phyloP scores from a whole-genome alignment of 2,888 invertebrate genomes.

The Sepioteuthis lessoniana region DNA sequence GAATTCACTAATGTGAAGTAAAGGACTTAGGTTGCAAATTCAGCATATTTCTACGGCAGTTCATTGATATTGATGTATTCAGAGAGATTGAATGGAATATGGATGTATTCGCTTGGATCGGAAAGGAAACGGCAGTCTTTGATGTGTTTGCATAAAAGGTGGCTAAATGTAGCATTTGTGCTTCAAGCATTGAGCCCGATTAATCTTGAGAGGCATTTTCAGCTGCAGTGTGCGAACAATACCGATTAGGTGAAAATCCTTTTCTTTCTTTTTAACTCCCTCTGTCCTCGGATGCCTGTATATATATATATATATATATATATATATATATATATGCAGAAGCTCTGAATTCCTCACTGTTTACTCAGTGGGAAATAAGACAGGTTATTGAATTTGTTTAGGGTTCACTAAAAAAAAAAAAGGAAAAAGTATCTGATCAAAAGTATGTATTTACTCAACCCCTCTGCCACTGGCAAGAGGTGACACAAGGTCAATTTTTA shows the following conservation, averaged over 20 bases:
- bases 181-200: too few relatives aligned
- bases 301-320: too few relatives aligned
- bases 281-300: background rate
- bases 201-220: background rate
- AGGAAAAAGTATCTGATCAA: too few relatives aligned
- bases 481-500: too few relatives aligned
- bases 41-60: background rate
- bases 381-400: background rate
- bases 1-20: too few relatives aligned
- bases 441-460: too few relatives aligned
- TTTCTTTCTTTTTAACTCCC: background rate
- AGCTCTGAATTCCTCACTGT: background rate
- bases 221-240: background rate
- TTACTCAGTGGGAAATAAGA: background rate
- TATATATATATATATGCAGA: too few relatives aligned
- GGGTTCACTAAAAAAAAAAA: background rate
- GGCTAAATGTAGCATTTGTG: background rate
- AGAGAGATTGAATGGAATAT: background rate
- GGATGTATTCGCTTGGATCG: background rate
- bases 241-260: background rate
- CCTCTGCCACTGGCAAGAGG: too few relatives aligned
- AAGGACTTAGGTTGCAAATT: background rate
- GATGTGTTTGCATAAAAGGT: slow-evolving; percentile 5
- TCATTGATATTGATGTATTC: slow-evolving; percentile 16
- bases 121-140: background rate